Evolutionary conservation across 2,797 vertebrate species (phyloP).

Genomic region (Gallinago nigripennis): DNA sequence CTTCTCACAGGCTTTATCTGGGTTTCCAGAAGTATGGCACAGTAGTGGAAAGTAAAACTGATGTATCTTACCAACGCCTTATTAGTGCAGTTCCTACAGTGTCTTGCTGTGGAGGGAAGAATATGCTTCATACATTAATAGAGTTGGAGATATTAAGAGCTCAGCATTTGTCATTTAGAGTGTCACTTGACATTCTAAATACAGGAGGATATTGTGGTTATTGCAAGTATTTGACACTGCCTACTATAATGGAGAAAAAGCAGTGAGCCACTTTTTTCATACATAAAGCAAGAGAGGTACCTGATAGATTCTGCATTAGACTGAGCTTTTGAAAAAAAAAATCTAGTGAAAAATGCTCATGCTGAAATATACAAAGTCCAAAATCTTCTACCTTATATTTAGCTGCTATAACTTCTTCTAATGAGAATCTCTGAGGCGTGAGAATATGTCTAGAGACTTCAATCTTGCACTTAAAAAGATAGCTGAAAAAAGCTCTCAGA

Average conservation of each 20-base stretch:
- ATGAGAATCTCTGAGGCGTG: not conserved
- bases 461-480: constrained; percentile 34
- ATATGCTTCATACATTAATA: not conserved
- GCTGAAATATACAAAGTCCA: not conserved
- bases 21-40: not conserved
- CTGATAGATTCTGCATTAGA: not conserved
- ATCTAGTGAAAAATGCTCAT: not conserved
- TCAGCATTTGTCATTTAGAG: constrained; percentile 19
- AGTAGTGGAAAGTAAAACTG: not conserved
- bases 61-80: not conserved
- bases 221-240: not conserved
- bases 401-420: constrained; percentile 12
- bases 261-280: not conserved
- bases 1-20: not conserved
- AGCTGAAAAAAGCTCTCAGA: not conserved
- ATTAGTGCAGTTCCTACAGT: not conserved
- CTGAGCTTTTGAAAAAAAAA: not conserved
- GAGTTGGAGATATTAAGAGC: constrained; percentile 2
- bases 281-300: not conserved
- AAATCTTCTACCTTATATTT: not conserved
- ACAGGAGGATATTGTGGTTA: not conserved
- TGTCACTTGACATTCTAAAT: not conserved
- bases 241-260: not conserved
- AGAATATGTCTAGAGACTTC: not conserved
- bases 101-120: not conserved